These are phyloP conservation scores for Ametastegia equiseti DNA, from an alignment of 2,888 invertebrate species.

Conservation along the genomic window DNA sequence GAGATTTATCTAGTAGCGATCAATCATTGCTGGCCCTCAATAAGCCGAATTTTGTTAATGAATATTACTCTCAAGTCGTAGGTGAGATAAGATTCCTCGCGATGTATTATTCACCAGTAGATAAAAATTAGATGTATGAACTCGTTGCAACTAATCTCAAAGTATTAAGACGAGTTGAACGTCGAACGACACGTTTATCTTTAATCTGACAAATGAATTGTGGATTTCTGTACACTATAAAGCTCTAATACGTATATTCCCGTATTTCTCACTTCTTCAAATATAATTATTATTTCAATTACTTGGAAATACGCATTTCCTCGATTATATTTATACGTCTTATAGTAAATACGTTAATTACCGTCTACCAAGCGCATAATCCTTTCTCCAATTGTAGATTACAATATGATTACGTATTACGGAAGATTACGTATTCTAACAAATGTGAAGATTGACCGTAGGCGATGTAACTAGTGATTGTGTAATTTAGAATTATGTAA, in stretches of 20 bases:
- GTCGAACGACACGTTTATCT: neutral
- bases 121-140: neutral
- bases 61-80: conserved; percentile 9
- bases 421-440: neutral
- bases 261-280: neutral
- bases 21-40: conserved; percentile 21
- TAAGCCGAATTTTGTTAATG: conserved; percentile 17
- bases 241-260: neutral
- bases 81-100: neutral
- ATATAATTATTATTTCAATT: neutral
- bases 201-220: neutral
- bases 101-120: neutral
- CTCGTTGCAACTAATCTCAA: neutral
- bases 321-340: neutral
- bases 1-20: conserved; percentile 6
- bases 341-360: neutral
- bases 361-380: neutral
- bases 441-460: too few species aligned
- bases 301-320: neutral
- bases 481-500: neutral
- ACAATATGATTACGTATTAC: neutral
- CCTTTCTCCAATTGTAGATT: neutral
- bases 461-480: too few species aligned
- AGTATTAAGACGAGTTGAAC: conserved; percentile 8
- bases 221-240: neutral